Evolutionary conservation across 2,888 invertebrate species (phyloP).

Genomic region (Parnassius orleans): DNA sequence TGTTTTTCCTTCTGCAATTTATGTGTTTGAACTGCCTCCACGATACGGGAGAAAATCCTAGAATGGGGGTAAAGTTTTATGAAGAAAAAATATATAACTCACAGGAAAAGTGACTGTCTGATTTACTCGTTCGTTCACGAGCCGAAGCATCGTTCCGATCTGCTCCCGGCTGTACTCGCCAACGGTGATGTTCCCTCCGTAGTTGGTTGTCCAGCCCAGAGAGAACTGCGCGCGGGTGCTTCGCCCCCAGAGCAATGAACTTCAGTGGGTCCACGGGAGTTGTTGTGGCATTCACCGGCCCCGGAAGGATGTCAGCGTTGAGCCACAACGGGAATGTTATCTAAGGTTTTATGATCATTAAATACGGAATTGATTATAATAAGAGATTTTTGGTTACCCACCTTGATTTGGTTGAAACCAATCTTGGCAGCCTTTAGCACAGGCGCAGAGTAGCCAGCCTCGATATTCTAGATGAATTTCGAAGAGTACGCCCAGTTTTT

Average conservation of each 20-base stretch:
- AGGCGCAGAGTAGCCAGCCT: too few relatives aligned
- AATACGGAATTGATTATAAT: too few relatives aligned
- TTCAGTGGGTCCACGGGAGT: slow-evolving; percentile 82
- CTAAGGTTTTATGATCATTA: slow-evolving; percentile 56
- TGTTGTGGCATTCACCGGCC: slow-evolving; percentile 83
- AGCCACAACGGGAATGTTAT: slow-evolving; percentile 89
- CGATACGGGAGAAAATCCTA: not conserved
- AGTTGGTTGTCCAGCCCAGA: slow-evolving; percentile 92
- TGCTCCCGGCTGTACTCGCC: slow-evolving; percentile 83
- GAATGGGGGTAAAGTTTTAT: slow-evolving; percentile 2
- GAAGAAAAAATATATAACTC: slow-evolving; percentile 31
- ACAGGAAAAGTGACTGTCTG: slow-evolving; percentile 90
- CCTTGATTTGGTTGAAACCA: too few relatives aligned
- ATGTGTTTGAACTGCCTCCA: too few relatives aligned
- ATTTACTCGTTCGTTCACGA: slow-evolving; percentile 78
- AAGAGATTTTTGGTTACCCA: too few relatives aligned
- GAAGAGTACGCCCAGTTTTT: too few relatives aligned
- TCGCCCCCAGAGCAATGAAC: slow-evolving; percentile 83
- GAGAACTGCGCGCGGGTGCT: slow-evolving; percentile 86
- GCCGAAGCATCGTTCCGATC: slow-evolving; percentile 85
- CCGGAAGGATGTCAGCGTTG: slow-evolving; percentile 92
- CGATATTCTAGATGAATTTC: too few relatives aligned
- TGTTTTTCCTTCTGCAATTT: too few relatives aligned
- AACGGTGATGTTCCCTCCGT: slow-evolving; percentile 71
- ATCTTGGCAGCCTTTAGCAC: too few relatives aligned